phyloP scores from a whole-genome alignment of 2,888 invertebrate genomes.

The Eustalomyia histrio region DNA sequence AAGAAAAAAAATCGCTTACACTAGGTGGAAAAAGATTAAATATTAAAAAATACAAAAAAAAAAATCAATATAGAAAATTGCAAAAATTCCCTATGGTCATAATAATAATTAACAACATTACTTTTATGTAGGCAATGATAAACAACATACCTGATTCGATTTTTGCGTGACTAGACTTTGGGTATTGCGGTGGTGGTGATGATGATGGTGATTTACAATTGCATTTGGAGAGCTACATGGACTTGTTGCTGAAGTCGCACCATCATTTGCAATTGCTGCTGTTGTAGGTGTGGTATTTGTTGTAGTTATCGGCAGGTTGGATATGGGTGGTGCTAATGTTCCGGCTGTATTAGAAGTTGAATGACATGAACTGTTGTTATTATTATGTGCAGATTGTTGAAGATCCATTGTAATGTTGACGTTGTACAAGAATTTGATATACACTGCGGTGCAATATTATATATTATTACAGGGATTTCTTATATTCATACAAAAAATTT shows the following conservation, averaged over 20 bases:
- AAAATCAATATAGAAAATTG: no score
- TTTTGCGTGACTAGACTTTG: constrained; percentile 67
- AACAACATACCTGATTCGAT: constrained; percentile 67
- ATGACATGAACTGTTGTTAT: constrained; percentile 28
- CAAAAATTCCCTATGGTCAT: no score
- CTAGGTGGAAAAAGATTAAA: no score
- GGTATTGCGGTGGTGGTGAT: constrained; percentile 66
- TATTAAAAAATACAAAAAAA: no score
- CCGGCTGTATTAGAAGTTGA: constrained; percentile 11
- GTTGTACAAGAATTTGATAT: no score
- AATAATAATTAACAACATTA: no score
- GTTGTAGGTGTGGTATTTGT: constrained; percentile 24
- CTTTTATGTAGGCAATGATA: no score
- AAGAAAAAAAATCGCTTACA: no score
- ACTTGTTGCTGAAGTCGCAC: constrained; percentile 21
- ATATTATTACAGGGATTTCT: no score
- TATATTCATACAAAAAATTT: no score
- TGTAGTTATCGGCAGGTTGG: constrained; percentile 2
- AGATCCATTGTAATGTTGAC: constrained; percentile 27
- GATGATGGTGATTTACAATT: constrained; percentile 50
- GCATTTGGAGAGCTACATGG: constrained; percentile 61
- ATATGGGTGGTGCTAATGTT: constrained; percentile 23
- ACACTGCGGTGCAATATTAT: no score
- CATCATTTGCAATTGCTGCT: constrained; percentile 27
- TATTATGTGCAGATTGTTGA: constrained; percentile 28